Percentiles rank a stretch among this genome's conserved stretches.
These are phyloP conservation scores for Pseudorhiza aurosa DNA, from an alignment of 30 jellyfish, hydroid and myxozoan species.

Conservation along the genomic window DNA sequence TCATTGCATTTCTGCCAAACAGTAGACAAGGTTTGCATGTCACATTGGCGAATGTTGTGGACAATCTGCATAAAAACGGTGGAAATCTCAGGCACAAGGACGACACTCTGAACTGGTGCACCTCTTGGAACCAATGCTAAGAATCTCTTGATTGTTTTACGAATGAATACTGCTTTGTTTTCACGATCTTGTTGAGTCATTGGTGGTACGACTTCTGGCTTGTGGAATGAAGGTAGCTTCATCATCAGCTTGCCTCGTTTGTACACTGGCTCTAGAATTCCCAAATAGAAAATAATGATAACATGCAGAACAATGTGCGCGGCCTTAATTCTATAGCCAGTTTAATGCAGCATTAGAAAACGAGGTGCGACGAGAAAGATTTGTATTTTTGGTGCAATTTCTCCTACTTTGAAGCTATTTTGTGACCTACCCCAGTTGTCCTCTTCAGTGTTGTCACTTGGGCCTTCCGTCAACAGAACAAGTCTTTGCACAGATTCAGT, in stretches of 20 bases:
- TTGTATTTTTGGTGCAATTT: no score
- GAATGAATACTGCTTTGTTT: slow-evolving; percentile 19
- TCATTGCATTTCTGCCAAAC: slow-evolving; percentile 40
- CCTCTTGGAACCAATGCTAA: slow-evolving; percentile 25
- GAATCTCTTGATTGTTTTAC: slow-evolving; percentile 27
- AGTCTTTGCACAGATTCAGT: slow-evolving; percentile 29
- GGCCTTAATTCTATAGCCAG: no score
- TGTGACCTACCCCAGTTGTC: background rate
- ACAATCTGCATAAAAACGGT: slow-evolving; percentile 21
- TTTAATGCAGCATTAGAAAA: no score
- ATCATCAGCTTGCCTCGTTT: slow-evolving; percentile 53
- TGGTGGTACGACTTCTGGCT: slow-evolving; percentile 40
- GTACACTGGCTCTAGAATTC: no score
- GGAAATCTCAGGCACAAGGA: slow-evolving; percentile 45
- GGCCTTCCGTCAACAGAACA: slow-evolving; percentile 29
- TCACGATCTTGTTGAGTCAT: slow-evolving; percentile 10
- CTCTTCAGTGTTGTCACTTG: slow-evolving; percentile 16
- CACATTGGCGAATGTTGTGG: slow-evolving; percentile 30
- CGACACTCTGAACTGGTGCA: slow-evolving; percentile 45
- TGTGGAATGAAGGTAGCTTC: slow-evolving; percentile 44
- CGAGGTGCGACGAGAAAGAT: no score
- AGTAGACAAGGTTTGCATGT: background rate
- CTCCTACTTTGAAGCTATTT: no score
- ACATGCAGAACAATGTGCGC: no score
- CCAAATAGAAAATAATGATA: no score